Conservation (phyloP, 2,888 invertebrate genomes). For the Mythimna impura region DNA sequence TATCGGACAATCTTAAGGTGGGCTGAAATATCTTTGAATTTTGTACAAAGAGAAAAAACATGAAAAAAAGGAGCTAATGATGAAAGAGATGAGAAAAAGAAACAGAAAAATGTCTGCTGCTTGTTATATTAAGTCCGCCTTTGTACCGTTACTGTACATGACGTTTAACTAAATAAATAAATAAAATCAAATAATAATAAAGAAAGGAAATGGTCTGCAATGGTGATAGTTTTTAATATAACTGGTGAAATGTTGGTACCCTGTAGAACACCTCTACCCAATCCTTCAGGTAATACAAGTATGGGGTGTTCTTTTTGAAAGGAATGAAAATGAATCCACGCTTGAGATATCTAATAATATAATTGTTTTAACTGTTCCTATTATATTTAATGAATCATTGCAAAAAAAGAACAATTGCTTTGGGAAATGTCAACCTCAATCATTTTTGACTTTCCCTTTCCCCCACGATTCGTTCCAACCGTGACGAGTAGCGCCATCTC, state of each 20-base stretch:
- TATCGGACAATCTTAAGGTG: no score
- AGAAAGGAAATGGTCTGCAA: no score
- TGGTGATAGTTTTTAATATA: neutral
- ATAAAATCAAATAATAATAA: no score
- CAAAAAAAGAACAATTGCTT: neutral
- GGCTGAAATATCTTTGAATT: no score
- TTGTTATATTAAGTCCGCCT: no score
- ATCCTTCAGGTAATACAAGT: neutral
- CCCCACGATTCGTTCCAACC: neutral
- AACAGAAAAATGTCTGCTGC: no score
- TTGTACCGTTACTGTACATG: no score
- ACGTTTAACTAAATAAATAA: no score
- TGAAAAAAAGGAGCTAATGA: no score
- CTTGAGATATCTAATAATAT: neutral
- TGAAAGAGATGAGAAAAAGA: no score
- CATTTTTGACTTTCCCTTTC: no score
- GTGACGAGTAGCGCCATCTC: slow-evolving; percentile 49
- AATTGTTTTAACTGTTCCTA: neutral
- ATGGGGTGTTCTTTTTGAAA: neutral
- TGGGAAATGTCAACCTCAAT: neutral
- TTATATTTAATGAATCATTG: neutral
- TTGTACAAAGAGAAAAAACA: no score
- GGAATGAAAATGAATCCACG: neutral
- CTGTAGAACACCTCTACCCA: neutral
- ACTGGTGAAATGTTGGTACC: neutral